Evolutionary conservation across 2,113 vertebrate genomes (phyloP).

Genomic region (Vulpes vulpes): DNA sequence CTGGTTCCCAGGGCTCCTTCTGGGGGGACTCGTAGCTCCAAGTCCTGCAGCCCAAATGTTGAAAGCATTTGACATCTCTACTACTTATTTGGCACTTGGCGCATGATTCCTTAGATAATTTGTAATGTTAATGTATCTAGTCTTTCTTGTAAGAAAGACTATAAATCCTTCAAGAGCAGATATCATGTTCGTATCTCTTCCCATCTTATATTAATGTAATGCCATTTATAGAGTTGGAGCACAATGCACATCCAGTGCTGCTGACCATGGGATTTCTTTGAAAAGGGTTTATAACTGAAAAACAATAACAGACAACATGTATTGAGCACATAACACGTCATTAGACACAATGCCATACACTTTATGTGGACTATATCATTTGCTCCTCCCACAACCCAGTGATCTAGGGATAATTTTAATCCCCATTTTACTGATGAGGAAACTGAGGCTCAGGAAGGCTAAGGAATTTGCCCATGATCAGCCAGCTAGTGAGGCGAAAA

Average conservation of each 20-base stretch:
- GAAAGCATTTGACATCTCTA: not conserved
- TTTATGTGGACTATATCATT: not conserved
- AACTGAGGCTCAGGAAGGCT: constrained; percentile 13
- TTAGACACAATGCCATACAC: no score
- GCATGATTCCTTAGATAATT: not conserved
- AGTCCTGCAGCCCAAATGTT: not conserved
- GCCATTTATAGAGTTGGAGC: not conserved
- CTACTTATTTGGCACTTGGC: not conserved
- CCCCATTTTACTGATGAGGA: constrained; percentile 26
- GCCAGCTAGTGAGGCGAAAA: not conserved
- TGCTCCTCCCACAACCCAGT: not conserved
- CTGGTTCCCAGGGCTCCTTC: not conserved
- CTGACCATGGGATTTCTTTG: not conserved
- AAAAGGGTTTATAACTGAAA: not conserved
- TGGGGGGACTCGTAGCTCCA: not conserved
- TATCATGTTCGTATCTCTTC: not conserved
- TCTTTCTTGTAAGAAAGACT: not conserved
- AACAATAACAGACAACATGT: not conserved
- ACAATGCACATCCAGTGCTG: not conserved
- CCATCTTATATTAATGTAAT: not conserved
- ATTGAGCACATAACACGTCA: not conserved
- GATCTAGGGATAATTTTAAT: not conserved
- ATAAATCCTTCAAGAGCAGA: not conserved
- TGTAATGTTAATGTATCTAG: not conserved
- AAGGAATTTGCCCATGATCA: not conserved